Evolutionary conservation across 1,140 invertebrate genomes (phyloP).

Genomic region (Holotrichia oblita): DNA sequence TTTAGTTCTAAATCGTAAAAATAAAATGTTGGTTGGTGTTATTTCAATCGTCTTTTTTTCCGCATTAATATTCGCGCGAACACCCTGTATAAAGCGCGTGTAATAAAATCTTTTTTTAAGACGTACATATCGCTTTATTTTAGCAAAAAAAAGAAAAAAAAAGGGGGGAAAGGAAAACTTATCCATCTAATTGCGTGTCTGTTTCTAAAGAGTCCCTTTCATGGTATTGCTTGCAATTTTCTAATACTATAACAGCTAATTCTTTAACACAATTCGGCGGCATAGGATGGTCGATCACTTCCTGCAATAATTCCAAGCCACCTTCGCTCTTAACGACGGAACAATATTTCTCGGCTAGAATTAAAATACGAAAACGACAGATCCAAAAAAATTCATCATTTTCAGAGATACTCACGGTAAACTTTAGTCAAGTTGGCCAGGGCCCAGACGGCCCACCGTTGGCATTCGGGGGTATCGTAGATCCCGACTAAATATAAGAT

Average conservation of each 20-base stretch:
- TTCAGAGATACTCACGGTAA: conserved; percentile 77
- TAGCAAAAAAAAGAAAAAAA: background rate
- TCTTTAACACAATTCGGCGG: conserved; percentile 73
- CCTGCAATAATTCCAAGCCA: conserved; percentile 78
- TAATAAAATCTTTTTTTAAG: background rate
- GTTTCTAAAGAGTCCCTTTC: conserved; percentile 40
- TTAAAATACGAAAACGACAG: conserved; percentile 51
- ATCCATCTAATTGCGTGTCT: conserved; percentile 23
- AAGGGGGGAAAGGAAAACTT: background rate
- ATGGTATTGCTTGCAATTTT: conserved; percentile 66
- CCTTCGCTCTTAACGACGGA: conserved; percentile 84
- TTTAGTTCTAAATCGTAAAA: no score
- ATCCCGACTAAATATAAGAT: conserved; percentile 83
- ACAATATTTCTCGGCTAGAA: conserved; percentile 88
- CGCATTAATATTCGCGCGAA: no score
- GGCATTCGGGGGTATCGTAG: conserved; percentile 88
- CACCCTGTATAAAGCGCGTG: background rate
- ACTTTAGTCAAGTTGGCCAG: conserved; percentile 94
- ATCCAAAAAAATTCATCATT: background rate
- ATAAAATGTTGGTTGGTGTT: no score
- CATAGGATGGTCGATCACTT: conserved; percentile 70
- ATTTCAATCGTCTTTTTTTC: conserved; percentile 8
- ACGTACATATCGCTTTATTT: conserved; percentile 2
- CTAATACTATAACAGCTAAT: conserved; percentile 72
- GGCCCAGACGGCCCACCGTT: conserved; percentile 98